Evolutionary conservation across 1,140 invertebrate species (phyloP), one percentile per base, ranked within the genome.

Genomic region (Pogonomyrmex barbatus): DNA sequence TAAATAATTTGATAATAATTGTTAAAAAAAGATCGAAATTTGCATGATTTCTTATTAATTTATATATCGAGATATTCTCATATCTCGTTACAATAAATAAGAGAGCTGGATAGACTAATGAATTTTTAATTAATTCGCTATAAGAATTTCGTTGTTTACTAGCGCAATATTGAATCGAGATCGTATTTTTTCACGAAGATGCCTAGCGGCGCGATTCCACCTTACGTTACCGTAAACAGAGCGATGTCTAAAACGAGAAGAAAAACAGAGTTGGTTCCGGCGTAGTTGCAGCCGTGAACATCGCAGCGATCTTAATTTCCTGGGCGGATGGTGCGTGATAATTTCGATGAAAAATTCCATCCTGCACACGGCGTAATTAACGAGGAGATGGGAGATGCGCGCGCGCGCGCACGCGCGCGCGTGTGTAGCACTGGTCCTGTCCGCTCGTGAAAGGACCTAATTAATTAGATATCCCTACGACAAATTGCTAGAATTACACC

Each of bases 401-500:
- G 24, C 60, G 47, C n/a, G 73, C 54, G 84, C 10, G 73, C 54
- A 76, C 10, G 39, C 14, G 36, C 56, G 54, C 39, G 54, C 45
- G 47, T 62, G 62, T 71, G 33, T 17, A 62, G 39, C 68, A 14
- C 60, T 14, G 39, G 60, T 54, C 12, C 68, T 86, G 9, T 58
- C 62, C 75, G 71, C 50, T 68, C 39, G 60, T 17, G 50, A 56
- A 77, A 78, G 84, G 52, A 67, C 63, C 84, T 86, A 81, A 86
- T 86, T 86, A 86, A 86, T 86, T 86, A 79, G 63, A 86, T 86
- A 86, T 79, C 63, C 50, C 76, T 68, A 45, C 76, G 84, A 86
- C 84, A 86, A 86, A 86, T 86, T 86, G 84, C 84, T 68, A 67
- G 63, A 86, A 86, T 86, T 86, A 79, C 84, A 68, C 75, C 54